Evolutionary conservation across 2,888 invertebrate species (phyloP).

Genomic region (Drosophila mimica): DNA sequence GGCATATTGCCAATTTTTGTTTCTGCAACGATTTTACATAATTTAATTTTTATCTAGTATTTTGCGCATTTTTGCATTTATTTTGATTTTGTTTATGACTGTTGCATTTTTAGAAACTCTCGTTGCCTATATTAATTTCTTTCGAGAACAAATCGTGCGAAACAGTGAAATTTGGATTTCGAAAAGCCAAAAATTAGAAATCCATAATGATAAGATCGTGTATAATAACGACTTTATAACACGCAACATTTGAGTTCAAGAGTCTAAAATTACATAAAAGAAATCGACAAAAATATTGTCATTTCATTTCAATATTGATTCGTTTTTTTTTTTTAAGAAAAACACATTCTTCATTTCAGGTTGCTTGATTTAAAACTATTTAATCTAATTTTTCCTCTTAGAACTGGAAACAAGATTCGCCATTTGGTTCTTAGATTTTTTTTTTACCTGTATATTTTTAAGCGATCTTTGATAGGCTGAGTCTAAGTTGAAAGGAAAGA

Average conservation of each 20-base stretch:
- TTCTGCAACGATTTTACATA: slow-evolving; percentile 17
- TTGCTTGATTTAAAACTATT: neutral
- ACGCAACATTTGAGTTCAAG: slow-evolving; percentile 8
- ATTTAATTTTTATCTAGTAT: slow-evolving; percentile 24
- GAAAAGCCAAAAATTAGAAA: neutral
- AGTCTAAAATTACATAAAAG: neutral
- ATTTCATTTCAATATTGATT: neutral
- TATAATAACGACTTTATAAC: slow-evolving; percentile 4
- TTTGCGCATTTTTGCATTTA: slow-evolving; percentile 31
- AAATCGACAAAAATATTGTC: neutral
- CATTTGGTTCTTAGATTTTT: neutral
- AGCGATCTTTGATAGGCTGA: neutral
- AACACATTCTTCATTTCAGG: neutral
- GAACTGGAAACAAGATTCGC: neutral
- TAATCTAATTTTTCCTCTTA: neutral
- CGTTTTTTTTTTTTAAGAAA: neutral
- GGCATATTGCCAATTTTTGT: slow-evolving; percentile 37
- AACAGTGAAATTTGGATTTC: slow-evolving; percentile 10
- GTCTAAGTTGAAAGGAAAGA: neutral
- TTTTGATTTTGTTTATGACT: slow-evolving; percentile 45
- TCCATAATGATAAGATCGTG: neutral
- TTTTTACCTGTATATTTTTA: rapidly evolving
- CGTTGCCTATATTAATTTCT: slow-evolving; percentile 23
- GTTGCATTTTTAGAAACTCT: slow-evolving; percentile 35
- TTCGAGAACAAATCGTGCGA: slow-evolving; percentile 29